Conservation (phyloP, 2,113 vertebrate species). For the Sander vitreus region DNA sequence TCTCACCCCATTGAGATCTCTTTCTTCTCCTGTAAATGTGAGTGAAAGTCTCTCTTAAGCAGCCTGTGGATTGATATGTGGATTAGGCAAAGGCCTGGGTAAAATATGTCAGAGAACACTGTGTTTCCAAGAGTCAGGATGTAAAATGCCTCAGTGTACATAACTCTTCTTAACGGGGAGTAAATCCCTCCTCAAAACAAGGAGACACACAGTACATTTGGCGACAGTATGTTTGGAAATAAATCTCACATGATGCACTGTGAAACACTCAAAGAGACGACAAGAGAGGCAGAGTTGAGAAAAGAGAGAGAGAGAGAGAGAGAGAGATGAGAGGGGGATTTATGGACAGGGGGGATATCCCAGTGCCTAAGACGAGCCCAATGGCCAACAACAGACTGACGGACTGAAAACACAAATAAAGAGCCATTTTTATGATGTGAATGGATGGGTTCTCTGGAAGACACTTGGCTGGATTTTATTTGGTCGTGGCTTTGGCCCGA, state of each 20-base stretch:
- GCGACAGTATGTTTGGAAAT: conserved; percentile 85
- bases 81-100: conserved; percentile 74
- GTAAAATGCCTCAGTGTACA: conserved; percentile 81
- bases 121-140: conserved; percentile 76
- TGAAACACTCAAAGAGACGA: conserved; percentile 79
- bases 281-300: conserved; percentile 61
- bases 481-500: conserved; percentile 74
- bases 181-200: conserved; percentile 83
- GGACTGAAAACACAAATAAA: conserved; percentile 81
- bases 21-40: conserved; percentile 60
- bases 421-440: conserved; percentile 78
- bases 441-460: conserved; percentile 76
- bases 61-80: conserved; percentile 79
- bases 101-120: conserved; percentile 76
- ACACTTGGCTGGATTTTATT: conserved; percentile 79
- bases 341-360: conserved; percentile 71
- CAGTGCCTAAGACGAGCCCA: conserved; percentile 76
- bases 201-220: conserved; percentile 82
- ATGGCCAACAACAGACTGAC: conserved; percentile 71
- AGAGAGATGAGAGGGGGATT: conserved; percentile 73
- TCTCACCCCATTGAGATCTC: conserved; percentile 17
- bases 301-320: conserved; percentile 45
- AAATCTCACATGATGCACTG: conserved; percentile 85
- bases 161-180: conserved; percentile 85
- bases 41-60: conserved; percentile 55